Evolutionary conservation across 2,113 vertebrate genomes (phyloP).

Genomic region (Strigops habroptila): DNA sequence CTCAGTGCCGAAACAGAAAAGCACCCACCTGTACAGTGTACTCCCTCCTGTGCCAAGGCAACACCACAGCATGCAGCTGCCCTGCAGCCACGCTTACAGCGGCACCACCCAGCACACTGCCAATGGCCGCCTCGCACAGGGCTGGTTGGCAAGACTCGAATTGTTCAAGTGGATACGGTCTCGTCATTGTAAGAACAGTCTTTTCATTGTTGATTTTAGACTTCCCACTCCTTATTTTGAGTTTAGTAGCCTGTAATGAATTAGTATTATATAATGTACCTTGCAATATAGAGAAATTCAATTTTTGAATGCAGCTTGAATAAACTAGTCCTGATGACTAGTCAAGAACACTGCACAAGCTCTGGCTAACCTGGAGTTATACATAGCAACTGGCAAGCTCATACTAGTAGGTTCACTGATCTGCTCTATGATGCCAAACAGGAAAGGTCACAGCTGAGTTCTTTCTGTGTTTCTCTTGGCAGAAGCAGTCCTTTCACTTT

Average conservation of each 20-base stretch:
- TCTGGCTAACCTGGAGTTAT: background rate
- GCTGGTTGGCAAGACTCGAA: background rate
- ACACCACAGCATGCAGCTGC: rapidly evolving
- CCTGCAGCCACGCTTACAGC: background rate
- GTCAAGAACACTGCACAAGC: background rate
- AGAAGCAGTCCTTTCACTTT: background rate
- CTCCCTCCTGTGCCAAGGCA: rapidly evolving
- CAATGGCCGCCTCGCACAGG: rapidly evolving
- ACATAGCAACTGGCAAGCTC: background rate
- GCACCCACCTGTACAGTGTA: background rate
- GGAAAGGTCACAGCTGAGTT: background rate
- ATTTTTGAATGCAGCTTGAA: background rate
- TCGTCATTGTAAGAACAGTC: background rate
- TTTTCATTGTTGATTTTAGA: background rate
- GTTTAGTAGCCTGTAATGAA: background rate
- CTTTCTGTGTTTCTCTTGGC: background rate
- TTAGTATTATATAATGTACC: background rate
- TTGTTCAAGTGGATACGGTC: background rate
- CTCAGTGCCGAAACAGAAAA: background rate
- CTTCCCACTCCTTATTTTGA: background rate
- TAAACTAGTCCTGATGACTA: background rate
- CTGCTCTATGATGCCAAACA: background rate
- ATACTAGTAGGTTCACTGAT: background rate
- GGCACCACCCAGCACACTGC: background rate
- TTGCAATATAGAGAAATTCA: background rate